Base-by-base conservation (phyloP, 1,140 invertebrate genomes). In the Drosophila oshimai region DNA sequence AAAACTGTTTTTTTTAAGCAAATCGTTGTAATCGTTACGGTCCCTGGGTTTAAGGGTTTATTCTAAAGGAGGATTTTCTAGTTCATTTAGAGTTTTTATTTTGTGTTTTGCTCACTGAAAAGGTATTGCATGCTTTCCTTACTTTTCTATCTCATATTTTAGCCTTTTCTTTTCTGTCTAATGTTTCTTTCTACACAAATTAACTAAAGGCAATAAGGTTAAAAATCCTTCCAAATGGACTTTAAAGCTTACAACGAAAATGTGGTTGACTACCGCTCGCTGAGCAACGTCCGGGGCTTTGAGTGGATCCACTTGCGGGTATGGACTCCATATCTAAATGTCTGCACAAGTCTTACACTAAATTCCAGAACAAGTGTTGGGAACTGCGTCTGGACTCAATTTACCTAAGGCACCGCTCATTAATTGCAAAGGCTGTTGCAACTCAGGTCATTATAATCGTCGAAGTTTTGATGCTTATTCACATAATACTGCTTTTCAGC, bases 231-330 rank as follows among this genome's bases (percentile, higher is more conserved):
- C n/a, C 7, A 28, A 49, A 57, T 51, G 47, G 18, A 10, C 5
- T n/a, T 18, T 5, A 7, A 10, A 5, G n/a, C n/a, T 6, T 33
- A 33, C n/a, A 22, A 18, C 2, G 39, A 67, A 17, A 46, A 67
- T 37, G 36, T 24, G 10, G 12, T 15, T 0, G 45, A 44, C 24
- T n/a, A 31, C 2, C 62, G 24, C 4, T 29, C 24, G 3, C 39
- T 53, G 18, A n/a, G 17, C 12, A 31, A 55, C 24, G 4, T 31
- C 2, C 50, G 22, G 12, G 28, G 17, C 13, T 51, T 36, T 3
- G 67, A 71, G 31, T 77, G 53, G 67, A 6, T 2, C 1, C 26
- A 55, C 0, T 7, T 72, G n/a, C 20, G 49, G 10, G 74, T 77
- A 46, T 29, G 5, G 5, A 9, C n/a, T n/a, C n/a, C n/a, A n/a